Base-by-base conservation (phyloP, 1,140 invertebrate species). In the Oedothorax gibbosus region DNA sequence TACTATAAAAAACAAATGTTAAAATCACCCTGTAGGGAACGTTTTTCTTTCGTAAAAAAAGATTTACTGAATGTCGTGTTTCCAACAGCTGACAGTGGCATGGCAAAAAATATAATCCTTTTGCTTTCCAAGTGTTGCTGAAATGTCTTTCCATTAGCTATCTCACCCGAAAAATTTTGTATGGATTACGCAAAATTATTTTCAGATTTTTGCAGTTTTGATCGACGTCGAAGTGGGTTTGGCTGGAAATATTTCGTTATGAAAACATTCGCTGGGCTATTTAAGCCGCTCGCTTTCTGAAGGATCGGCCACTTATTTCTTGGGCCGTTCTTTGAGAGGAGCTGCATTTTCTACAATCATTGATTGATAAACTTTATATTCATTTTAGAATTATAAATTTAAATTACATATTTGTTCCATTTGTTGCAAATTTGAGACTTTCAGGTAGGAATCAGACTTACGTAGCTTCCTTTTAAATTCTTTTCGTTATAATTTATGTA, bases 121-220 rank as follows among this genome's bases (percentile, higher is more conserved):
- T 79, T 54, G 15, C 51, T 50, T 64, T 77, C 54, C 75, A 68
- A 68, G 20, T 21, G 65, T 21, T 68, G 65, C 12, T 21, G 53
- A n/a, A 54, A 81, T 71, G 69, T 81, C 35, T 81, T 14, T 35
- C 53, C 66, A 79, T 68, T 79, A 79, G 50, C 62, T 35, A 60
- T 75, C 50, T 71, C 50, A n/a, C 66, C 53, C 12, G 35, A 20
- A 69, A 54, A 14, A 49, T 81, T 14, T n/a, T 71, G 6, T 50
- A 62, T 49, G 66, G 78, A 81, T 81, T 81, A 81, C 35, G 66
- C 18, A 60, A 69, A 81, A 71, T 81, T 71, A 81, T 71, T 71
- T 81, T 65, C 35, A 14, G 18, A 18, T 79, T 60, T 62, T 11
- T 18, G 20, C 56, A n/a, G 62, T 64, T 81, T 80, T 56, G 18